phyloP scores from a whole-genome alignment of 2,888 invertebrate species.

The Neria commutata region DNA sequence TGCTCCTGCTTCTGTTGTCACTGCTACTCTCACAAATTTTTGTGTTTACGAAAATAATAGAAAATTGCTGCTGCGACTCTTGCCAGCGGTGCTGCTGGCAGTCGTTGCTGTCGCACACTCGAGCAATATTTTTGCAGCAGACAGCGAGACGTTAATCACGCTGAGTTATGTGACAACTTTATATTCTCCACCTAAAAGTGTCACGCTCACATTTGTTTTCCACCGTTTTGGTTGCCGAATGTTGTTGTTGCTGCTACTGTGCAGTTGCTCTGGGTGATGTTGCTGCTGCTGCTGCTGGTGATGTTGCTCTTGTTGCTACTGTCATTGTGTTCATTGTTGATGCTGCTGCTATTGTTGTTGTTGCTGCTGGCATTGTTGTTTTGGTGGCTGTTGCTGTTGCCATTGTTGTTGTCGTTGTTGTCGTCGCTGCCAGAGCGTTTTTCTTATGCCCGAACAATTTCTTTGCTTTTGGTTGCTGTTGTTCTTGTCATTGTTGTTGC shows the following conservation, averaged over 20 bases:
- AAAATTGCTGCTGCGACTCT: background rate
- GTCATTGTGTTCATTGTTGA: background rate
- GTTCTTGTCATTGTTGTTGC: conserved; percentile 10
- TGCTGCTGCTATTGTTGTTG: conserved; percentile 1
- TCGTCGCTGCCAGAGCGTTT: background rate
- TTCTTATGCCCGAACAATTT: background rate
- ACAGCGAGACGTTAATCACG: conserved; percentile 60
- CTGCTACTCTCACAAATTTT: background rate
- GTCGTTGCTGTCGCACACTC: too few relatives aligned
- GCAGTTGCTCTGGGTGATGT: conserved; percentile 1
- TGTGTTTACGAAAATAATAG: conserved; percentile 7
- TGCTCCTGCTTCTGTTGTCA: background rate
- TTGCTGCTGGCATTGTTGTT: background rate
- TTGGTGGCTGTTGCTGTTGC: background rate
- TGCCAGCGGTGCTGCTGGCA: too few relatives aligned
- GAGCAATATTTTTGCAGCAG: conserved; percentile 23
- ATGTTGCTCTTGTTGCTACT: background rate
- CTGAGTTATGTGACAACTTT: conserved; percentile 62
- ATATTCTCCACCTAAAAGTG: conserved; percentile 53
- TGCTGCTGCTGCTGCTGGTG: conserved; percentile 7
- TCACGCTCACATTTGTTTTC: conserved; percentile 57
- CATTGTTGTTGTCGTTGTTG: background rate
- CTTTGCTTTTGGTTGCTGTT: background rate
- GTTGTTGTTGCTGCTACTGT: conserved; percentile 3
- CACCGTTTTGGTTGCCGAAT: conserved; percentile 16